phyloP scores from a whole-genome alignment of 2,797 vertebrate genomes.

The Onychomys arenicola region DNA sequence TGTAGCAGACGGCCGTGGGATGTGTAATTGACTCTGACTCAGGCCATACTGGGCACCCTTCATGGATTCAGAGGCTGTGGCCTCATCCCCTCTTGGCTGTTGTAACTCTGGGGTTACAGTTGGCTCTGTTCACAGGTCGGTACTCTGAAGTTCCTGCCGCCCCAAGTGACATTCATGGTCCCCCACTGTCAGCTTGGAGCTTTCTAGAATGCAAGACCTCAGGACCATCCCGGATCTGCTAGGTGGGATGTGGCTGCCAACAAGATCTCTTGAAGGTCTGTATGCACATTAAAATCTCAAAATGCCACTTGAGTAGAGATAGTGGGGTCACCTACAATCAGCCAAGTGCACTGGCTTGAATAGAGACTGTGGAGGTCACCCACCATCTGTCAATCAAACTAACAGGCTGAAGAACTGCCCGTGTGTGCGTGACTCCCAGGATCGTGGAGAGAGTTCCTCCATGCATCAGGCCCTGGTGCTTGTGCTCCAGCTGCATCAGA shows the following conservation, averaged over 20 bases:
- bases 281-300: not conserved
- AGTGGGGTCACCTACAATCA: not conserved
- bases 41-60: not conserved
- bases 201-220: not conserved
- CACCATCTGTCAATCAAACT: not conserved
- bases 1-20: not conserved
- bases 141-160: not conserved
- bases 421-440: not conserved
- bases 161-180: not conserved
- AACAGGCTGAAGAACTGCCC: not conserved
- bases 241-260: not conserved
- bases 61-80: not conserved
- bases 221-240: not conserved
- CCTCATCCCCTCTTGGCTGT: not conserved
- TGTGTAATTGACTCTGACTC: not conserved
- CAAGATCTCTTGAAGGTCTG: not conserved
- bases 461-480: not conserved
- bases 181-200: not conserved
- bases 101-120: not conserved
- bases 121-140: not conserved
- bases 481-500: no score
- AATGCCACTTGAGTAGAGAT: not conserved
- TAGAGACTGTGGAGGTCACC: not conserved
- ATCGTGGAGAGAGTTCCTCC: not conserved
- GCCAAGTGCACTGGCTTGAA: not conserved